phyloP scores from a whole-genome alignment of 2,888 invertebrate species.

The Junonia oenone region DNA sequence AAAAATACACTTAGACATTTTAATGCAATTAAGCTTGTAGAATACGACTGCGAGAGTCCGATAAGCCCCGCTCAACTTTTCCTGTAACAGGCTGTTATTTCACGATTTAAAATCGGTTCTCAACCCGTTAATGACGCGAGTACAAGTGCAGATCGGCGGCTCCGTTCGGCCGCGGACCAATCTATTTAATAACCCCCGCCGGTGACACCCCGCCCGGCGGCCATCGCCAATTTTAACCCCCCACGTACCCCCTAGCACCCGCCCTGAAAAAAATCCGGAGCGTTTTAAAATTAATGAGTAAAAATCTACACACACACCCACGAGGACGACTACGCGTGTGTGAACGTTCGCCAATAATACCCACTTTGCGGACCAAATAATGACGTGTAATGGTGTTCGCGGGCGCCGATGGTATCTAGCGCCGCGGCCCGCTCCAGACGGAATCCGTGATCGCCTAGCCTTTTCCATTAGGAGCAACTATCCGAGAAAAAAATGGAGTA shows the following conservation, averaged over 20 bases:
- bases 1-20: constrained; percentile 45
- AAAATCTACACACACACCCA: constrained; percentile 78
- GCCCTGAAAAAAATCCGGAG: constrained; percentile 80
- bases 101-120: constrained; percentile 78
- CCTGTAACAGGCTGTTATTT: constrained; percentile 79
- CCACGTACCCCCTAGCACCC: constrained; percentile 70
- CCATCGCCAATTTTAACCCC: constrained; percentile 77
- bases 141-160: constrained; percentile 79
- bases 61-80: constrained; percentile 76
- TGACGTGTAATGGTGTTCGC: constrained; percentile 38
- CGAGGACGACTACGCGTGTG: constrained; percentile 64
- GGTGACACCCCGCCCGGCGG: constrained; percentile 79
- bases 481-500: constrained; percentile 66
- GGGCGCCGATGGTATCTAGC: constrained; percentile 34
- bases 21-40: constrained; percentile 71
- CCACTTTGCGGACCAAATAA: constrained; percentile 48
- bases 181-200: constrained; percentile 80
- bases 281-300: constrained; percentile 82
- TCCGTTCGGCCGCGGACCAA: constrained; percentile 80
- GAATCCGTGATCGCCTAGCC: constrained; percentile 50
- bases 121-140: constrained; percentile 80
- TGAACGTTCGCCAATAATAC: constrained; percentile 62
- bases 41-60: constrained; percentile 59
- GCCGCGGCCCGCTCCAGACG: constrained; percentile 35
- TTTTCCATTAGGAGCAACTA: constrained; percentile 66